Evolutionary conservation across 2,888 invertebrate genomes (phyloP).

Genomic region (Quadriops clusia): DNA sequence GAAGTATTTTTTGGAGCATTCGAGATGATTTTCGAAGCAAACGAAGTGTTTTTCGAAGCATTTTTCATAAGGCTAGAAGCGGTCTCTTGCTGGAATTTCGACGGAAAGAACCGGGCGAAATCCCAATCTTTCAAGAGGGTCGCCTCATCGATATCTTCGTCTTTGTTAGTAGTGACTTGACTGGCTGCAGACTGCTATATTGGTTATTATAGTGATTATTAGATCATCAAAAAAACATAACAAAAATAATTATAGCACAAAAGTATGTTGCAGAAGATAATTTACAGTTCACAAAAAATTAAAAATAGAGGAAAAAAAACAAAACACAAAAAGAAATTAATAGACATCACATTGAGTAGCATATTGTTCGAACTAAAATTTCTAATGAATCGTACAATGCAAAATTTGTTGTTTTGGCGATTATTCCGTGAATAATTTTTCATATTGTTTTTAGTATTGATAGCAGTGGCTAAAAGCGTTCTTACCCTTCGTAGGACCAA

Average conservation of each 20-base stretch:
- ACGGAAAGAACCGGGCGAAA: slow-evolving; percentile 72
- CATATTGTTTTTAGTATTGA: too few species aligned
- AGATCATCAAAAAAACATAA: slow-evolving; percentile 18
- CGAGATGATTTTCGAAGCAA: slow-evolving; percentile 4
- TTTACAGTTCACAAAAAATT: not conserved
- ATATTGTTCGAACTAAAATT: not conserved
- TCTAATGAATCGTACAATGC: too few species aligned
- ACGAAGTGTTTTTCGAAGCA: too few species aligned
- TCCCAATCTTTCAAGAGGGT: slow-evolving; percentile 78
- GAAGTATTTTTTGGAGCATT: not conserved
- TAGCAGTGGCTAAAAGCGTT: too few species aligned
- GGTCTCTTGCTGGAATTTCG: slow-evolving; percentile 30
- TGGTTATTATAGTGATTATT: slow-evolving; percentile 13
- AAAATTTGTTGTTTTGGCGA: too few species aligned
- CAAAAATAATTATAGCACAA: slow-evolving; percentile 36
- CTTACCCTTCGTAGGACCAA: slow-evolving; percentile 88
- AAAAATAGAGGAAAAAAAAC: not conserved
- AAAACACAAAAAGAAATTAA: not conserved
- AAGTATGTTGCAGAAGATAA: not conserved
- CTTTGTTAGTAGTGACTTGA: slow-evolving; percentile 24
- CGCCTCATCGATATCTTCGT: slow-evolving; percentile 63
- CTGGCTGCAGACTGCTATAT: slow-evolving; percentile 36
- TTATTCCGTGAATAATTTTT: too few species aligned
- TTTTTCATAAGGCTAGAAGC: too few species aligned
- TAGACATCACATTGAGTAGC: not conserved